Evolutionary conservation across 2,113 vertebrate genomes (phyloP).

Genomic region (Chloropsis cyanopogon): DNA sequence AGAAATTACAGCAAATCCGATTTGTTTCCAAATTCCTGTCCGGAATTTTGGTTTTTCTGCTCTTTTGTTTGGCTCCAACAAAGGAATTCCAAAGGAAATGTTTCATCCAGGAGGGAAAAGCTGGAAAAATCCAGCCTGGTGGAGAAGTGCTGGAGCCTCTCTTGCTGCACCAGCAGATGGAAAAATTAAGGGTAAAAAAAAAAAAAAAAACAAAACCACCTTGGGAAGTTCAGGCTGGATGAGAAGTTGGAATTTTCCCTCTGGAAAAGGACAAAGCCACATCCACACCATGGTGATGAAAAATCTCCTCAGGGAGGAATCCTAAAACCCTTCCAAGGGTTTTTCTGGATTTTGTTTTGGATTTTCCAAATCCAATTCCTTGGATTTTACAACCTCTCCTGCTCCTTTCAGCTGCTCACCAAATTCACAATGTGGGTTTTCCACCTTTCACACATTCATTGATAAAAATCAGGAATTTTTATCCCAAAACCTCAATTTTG

Average conservation of each 20-base stretch:
- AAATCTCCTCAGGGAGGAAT: neutral
- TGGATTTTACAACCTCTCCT: neutral
- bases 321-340: no score
- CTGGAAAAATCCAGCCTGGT: neutral
- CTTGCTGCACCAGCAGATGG: neutral
- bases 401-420: neutral
- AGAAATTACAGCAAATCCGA: neutral
- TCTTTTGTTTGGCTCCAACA: neutral
- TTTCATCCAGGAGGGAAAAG: neutral
- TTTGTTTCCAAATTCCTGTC: neutral
- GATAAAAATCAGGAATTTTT: neutral
- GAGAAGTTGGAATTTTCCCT: neutral
- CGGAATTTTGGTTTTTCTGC: neutral
- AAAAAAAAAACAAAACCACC: neutral
- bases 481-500: neutral
- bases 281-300: neutral
- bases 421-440: neutral
- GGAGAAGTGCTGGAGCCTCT: neutral
- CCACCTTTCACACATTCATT: accelerated
- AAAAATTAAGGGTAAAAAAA: neutral
- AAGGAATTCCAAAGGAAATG: neutral
- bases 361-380: neutral
- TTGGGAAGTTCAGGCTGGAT: neutral
- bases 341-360: neutral
- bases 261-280: neutral